Conservation (phyloP, 2,113 vertebrate genomes). For the Melospiza melodia region DNA sequence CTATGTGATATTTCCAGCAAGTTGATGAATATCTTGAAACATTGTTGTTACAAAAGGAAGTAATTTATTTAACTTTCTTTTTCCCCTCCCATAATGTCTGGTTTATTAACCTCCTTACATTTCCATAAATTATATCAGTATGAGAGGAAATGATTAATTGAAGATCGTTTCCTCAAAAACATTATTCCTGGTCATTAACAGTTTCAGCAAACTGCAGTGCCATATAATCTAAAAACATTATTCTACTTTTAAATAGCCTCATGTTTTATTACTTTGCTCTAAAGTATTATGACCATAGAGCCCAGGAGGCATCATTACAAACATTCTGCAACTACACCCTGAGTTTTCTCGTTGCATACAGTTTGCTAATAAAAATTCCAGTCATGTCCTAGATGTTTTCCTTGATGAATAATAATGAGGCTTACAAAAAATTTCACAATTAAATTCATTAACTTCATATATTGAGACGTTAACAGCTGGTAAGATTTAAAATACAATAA, state of each 20-base stretch:
- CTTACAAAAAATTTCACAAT: slow-evolving; percentile 5
- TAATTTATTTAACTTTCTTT: slow-evolving; percentile 80
- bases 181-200: slow-evolving; percentile 78
- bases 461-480: slow-evolving; percentile 15
- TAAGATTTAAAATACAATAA: not conserved
- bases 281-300: slow-evolving; percentile 49
- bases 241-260: slow-evolving; percentile 66
- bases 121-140: slow-evolving; percentile 79
- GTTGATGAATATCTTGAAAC: slow-evolving; percentile 78
- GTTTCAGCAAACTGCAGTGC: slow-evolving; percentile 63
- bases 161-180: slow-evolving; percentile 79
- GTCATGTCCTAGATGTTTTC: not conserved
- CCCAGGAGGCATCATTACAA: slow-evolving; percentile 62
- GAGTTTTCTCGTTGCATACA: slow-evolving; percentile 6
- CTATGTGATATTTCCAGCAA: slow-evolving; percentile 72
- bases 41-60: slow-evolving; percentile 79
- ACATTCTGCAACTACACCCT: slow-evolving; percentile 31
- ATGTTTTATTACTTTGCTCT: slow-evolving; percentile 68
- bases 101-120: slow-evolving; percentile 77
- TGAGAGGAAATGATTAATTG: slow-evolving; percentile 81
- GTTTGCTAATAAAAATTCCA: slow-evolving; percentile 50
- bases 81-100: slow-evolving; percentile 64
- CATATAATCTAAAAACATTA: slow-evolving; percentile 66
- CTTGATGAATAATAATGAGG: slow-evolving; percentile 19
- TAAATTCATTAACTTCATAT: slow-evolving; percentile 4